A percentile compares a stretch with the other conserved stretches of the same genome.
These are phyloP conservation scores for Craseonycteris thonglongyai DNA, from an alignment of 2,113 vertebrate species.

Conservation along the genomic window DNA sequence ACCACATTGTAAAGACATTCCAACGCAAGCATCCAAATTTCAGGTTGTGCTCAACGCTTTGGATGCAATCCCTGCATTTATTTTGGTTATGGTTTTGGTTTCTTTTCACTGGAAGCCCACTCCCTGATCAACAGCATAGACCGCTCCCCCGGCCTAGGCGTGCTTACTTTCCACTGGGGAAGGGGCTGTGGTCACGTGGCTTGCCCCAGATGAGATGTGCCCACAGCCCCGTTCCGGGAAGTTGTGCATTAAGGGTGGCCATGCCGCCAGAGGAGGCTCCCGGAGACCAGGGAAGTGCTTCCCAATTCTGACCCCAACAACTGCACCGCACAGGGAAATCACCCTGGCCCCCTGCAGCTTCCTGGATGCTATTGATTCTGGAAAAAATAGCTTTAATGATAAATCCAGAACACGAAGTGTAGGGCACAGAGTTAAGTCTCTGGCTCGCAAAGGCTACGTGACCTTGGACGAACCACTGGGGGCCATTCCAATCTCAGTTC, in stretches of 20 bases:
- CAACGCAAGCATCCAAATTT: background rate
- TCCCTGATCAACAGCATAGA: background rate
- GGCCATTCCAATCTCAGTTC: background rate
- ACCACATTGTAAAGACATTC: conserved; percentile 4
- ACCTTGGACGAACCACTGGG: background rate
- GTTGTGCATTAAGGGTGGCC: background rate
- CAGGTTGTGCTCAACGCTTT: background rate
- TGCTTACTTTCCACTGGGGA: background rate
- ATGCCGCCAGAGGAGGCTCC: background rate
- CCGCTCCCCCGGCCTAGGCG: background rate
- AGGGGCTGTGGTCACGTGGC: accelerated
- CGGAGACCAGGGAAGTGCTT: background rate
- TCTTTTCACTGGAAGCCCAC: background rate
- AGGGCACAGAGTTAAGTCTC: background rate
- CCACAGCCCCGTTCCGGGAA: background rate
- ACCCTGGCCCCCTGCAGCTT: background rate
- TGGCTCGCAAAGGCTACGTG: background rate
- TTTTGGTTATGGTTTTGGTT: background rate
- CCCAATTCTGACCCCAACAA: background rate
- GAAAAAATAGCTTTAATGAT: background rate
- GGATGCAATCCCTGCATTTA: background rate
- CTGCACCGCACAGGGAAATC: accelerated
- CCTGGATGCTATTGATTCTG: background rate
- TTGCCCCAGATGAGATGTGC: background rate
- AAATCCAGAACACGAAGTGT: background rate